phyloP scores from a whole-genome alignment of 2,113 vertebrate species.

The Eclectus roratus region DNA sequence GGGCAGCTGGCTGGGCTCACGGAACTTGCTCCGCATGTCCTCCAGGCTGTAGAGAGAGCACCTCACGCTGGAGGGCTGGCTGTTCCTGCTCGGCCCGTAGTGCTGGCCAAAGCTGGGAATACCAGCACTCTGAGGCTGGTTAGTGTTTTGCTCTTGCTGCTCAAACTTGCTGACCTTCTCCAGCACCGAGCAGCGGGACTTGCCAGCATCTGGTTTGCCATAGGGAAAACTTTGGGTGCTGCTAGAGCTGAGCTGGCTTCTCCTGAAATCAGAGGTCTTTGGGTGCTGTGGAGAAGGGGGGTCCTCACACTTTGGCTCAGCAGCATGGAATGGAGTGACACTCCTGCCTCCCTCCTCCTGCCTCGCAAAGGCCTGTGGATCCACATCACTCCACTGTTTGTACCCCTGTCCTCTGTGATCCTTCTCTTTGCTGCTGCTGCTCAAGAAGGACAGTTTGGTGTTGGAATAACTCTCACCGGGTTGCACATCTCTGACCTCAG shows the following conservation, averaged over 20 bases:
- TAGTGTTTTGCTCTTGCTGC: conserved; percentile 77
- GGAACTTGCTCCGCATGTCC: conserved; percentile 67
- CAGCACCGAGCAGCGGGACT: conserved; percentile 81
- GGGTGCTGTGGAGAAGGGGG: conserved; percentile 71
- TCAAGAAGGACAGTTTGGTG: background rate
- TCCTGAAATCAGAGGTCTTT: conserved; percentile 42
- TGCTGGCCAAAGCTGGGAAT: conserved; percentile 34
- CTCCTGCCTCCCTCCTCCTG: conserved; percentile 30
- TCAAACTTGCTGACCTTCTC: conserved; percentile 92
- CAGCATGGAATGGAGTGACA: background rate
- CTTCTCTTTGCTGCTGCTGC: conserved; percentile 31
- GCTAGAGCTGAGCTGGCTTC: conserved; percentile 61
- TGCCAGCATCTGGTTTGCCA: conserved; percentile 47
- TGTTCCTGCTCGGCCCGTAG: background rate
- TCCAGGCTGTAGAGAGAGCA: conserved; percentile 67
- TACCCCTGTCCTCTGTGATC: conserved; percentile 12
- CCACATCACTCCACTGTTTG: conserved; percentile 27
- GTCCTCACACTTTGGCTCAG: conserved; percentile 72
- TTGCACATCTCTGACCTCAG: conserved; percentile 3
- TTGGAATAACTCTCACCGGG: conserved; percentile 3
- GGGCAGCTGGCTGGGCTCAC: conserved; percentile 6
- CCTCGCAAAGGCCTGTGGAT: conserved; percentile 18
- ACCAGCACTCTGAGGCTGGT: conserved; percentile 59
- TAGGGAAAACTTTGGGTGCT: conserved; percentile 36
- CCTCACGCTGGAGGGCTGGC: background rate